Percentiles rank a stretch among this genome's conserved stretches.
These are phyloP conservation scores for Malacosoma neustria DNA, from an alignment of 2,888 invertebrate genomes.

Conservation along the genomic window DNA sequence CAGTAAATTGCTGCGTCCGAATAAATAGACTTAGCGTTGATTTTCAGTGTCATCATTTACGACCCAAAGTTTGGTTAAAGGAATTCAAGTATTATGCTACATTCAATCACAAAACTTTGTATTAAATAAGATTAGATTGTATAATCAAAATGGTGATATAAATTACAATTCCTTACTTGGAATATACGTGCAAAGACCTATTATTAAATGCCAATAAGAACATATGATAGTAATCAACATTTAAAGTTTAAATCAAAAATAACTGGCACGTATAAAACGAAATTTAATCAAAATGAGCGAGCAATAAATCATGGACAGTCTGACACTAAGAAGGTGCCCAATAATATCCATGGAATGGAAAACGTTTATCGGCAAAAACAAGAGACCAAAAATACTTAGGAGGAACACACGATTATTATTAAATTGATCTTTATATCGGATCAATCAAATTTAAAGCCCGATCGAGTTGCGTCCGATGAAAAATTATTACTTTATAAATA, in stretches of 20 bases:
- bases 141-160: too few species aligned
- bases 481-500: conserved; percentile 75
- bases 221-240: neutral
- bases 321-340: conserved; percentile 41
- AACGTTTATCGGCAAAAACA: conserved; percentile 57
- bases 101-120: too few species aligned
- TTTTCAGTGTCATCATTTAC: too few species aligned
- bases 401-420: conserved; percentile 66
- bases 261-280: neutral
- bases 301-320: conserved; percentile 41
- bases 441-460: conserved; percentile 73
- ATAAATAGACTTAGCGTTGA: too few species aligned
- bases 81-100: too few species aligned
- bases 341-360: conserved; percentile 44
- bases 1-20: too few species aligned
- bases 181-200: neutral
- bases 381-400: conserved; percentile 47
- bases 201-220: neutral
- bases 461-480: conserved; percentile 63
- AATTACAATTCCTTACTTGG: too few species aligned
- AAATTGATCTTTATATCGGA: conserved; percentile 73
- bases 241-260: neutral
- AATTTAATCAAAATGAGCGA: conserved; percentile 7
- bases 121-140: too few species aligned
- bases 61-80: too few species aligned